phyloP scores from a whole-genome alignment of 2,113 vertebrate genomes.

The Chaetura pelagica region DNA sequence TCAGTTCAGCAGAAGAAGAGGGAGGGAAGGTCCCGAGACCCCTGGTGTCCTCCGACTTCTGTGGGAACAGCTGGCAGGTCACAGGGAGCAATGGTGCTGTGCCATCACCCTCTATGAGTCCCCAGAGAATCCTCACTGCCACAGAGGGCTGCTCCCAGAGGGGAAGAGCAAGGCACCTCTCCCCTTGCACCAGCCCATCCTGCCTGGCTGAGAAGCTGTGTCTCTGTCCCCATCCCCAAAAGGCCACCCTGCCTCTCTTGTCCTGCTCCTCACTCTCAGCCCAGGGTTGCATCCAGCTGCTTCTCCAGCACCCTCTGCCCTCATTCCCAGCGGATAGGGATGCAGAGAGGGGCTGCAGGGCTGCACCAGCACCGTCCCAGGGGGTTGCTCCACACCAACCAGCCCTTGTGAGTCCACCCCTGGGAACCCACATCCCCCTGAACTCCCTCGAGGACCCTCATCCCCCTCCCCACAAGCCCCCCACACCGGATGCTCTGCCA shows the following conservation, averaged over 20 bases:
- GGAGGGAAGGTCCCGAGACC: neutral
- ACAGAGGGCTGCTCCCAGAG: neutral
- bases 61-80: neutral
- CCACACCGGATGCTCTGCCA: constrained; percentile 17
- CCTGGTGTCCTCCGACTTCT: neutral
- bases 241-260: fast-evolving
- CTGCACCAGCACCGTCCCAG: neutral
- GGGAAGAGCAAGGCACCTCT: neutral
- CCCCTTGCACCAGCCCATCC: neutral
- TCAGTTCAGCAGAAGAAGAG: neutral
- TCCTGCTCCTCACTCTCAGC: neutral
- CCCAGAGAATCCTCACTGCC: neutral
- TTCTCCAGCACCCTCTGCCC: fast-evolving
- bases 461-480: neutral
- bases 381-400: neutral
- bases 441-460: neutral
- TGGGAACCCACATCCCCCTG: too few relatives aligned
- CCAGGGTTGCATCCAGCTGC: neutral
- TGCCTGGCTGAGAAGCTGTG: neutral
- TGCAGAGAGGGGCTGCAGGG: neutral
- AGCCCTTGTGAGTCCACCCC: neutral
- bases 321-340: fast-evolving
- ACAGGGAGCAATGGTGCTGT: neutral
- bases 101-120: neutral
- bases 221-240: neutral